A percentile compares a stretch with the other conserved stretches of the same genome.
Conservation (phyloP, 2,797 vertebrate genomes). For the Sebastes hopkinsi region DNA sequence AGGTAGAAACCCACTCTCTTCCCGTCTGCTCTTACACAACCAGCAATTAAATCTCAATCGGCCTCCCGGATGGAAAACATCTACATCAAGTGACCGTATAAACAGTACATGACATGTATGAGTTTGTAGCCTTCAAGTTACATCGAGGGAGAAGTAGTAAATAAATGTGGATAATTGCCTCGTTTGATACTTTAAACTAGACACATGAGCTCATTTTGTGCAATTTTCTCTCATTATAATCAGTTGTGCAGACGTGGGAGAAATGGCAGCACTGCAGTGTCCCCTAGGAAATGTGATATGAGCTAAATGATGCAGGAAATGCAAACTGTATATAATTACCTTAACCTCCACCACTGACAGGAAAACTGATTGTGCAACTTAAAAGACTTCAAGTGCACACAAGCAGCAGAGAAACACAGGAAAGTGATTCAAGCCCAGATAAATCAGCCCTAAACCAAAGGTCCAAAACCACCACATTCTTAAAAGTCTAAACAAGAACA, state of each 20-base stretch:
- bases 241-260: constrained; percentile 39
- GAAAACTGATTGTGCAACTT: constrained; percentile 15
- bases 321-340: constrained; percentile 41
- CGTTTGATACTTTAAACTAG: constrained; percentile 37
- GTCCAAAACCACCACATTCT: background rate
- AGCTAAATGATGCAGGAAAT: constrained; percentile 32
- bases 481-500: background rate
- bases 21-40: constrained; percentile 39
- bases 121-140: constrained; percentile 10
- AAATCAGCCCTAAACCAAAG: background rate
- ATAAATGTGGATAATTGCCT: constrained; percentile 29
- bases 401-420: background rate
- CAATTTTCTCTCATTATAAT: constrained; percentile 68
- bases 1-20: constrained; percentile 45
- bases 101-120: background rate
- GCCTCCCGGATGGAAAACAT: constrained; percentile 40
- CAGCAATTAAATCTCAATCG: constrained; percentile 26
- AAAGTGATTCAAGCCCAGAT: background rate
- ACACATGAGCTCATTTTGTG: constrained; percentile 43
- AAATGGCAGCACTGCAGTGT: constrained; percentile 17
- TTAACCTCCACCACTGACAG: background rate
- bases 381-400: background rate
- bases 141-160: constrained; percentile 13
- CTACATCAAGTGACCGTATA: background rate
- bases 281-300: constrained; percentile 33